phyloP scores from a whole-genome alignment of 2,113 vertebrate genomes.

The Puma concolor region DNA sequence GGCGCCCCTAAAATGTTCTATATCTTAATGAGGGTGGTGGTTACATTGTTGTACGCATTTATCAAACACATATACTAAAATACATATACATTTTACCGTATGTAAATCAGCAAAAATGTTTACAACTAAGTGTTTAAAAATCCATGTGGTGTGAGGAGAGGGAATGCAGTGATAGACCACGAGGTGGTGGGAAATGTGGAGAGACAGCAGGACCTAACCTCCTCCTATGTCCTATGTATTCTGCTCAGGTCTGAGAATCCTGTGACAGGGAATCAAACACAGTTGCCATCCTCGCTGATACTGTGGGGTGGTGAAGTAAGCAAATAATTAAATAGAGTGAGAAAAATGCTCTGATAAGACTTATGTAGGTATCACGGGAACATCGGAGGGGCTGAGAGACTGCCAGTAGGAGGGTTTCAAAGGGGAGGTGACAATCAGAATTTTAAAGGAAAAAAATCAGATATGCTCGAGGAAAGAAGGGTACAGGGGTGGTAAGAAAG shows the following conservation, averaged over 20 bases:
- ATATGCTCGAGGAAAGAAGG: neutral
- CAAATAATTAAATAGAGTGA: neutral
- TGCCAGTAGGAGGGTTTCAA: neutral
- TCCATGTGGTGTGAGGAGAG: neutral
- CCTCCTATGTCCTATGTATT: neutral
- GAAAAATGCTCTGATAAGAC: neutral
- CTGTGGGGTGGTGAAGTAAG: neutral
- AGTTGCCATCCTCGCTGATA: neutral
- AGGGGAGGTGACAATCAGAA: neutral
- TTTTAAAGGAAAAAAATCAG: neutral
- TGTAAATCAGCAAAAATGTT: neutral
- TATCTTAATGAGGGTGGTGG: neutral
- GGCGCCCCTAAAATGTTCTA: neutral
- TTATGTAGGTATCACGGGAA: neutral
- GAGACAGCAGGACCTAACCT: neutral
- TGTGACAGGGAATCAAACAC: neutral
- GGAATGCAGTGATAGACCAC: neutral
- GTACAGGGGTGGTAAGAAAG: neutral
- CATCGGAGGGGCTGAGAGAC: neutral
- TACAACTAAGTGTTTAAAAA: neutral
- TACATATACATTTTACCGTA: neutral
- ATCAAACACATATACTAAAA: neutral
- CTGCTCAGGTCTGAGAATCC: neutral
- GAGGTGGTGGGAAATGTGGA: neutral
- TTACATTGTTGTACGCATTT: neutral